phyloP scores from a whole-genome alignment of 2,888 invertebrate genomes.

The Agrilus biguttatus region DNA sequence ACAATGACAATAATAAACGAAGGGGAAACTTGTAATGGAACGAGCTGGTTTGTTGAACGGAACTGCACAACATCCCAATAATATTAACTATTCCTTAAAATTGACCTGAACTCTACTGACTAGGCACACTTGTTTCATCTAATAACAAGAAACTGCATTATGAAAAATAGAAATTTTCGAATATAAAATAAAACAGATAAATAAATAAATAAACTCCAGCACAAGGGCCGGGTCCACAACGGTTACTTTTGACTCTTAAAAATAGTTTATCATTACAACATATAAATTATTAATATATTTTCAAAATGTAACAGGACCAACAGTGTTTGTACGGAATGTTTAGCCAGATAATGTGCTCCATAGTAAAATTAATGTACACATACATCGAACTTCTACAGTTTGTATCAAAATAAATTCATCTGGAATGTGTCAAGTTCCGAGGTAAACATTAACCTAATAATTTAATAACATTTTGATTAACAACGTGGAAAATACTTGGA shows the following conservation, averaged over 20 bases:
- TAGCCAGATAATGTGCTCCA: slow-evolving; percentile 36
- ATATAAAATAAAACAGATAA: slow-evolving; percentile 33
- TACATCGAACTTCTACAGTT: slow-evolving; percentile 19
- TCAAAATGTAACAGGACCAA: slow-evolving; percentile 33
- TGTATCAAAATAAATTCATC: slow-evolving; percentile 28
- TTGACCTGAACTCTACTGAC: slow-evolving; percentile 50
- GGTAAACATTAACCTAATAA: slow-evolving; percentile 23
- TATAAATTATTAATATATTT: slow-evolving; percentile 33
- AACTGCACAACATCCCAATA: slow-evolving; percentile 28
- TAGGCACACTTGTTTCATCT: slow-evolving; percentile 49
- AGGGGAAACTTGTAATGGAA: neutral
- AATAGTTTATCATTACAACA: slow-evolving; percentile 34
- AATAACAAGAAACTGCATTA: slow-evolving; percentile 43
- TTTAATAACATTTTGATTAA: slow-evolving; percentile 30
- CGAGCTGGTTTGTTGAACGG: slow-evolving; percentile 18
- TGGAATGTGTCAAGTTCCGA: slow-evolving; percentile 25
- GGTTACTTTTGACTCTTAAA: slow-evolving; percentile 31
- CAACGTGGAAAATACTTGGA: slow-evolving; percentile 31
- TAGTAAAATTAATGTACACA: slow-evolving; percentile 8
- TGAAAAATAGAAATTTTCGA: slow-evolving; percentile 39
- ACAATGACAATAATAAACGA: too few relatives aligned
- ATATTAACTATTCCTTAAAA: slow-evolving; percentile 32
- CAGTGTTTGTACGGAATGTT: slow-evolving; percentile 35
- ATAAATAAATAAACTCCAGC: slow-evolving; percentile 26
- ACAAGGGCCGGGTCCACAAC: slow-evolving; percentile 22